Percentiles rank a stretch among this genome's conserved stretches.
Evolutionary conservation across 2,888 invertebrate species (phyloP).

Genomic region (Gonocerus acuteangulatus): DNA sequence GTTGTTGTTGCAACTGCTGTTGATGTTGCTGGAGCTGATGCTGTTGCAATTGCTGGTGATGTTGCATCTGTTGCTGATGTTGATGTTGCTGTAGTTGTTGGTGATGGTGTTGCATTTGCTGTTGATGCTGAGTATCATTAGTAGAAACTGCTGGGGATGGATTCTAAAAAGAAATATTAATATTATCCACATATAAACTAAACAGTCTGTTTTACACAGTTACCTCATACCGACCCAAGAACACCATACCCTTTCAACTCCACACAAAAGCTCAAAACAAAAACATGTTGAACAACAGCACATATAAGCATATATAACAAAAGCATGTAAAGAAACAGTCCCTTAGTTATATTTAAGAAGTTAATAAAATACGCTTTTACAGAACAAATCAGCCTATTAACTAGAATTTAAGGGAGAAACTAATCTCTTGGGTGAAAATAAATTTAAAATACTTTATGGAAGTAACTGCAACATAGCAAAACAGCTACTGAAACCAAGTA

Average conservation of each 20-base stretch:
- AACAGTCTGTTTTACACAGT: no score
- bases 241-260: not conserved
- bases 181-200: no score
- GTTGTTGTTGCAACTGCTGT: conserved; percentile 16
- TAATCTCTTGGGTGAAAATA: no score
- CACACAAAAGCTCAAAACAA: conserved; percentile 14
- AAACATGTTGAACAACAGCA: not conserved
- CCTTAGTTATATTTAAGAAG: not conserved
- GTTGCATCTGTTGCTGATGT: conserved; percentile 15
- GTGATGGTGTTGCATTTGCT: conserved; percentile 5
- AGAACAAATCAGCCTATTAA: no score
- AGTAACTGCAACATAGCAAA: no score
- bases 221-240: no score
- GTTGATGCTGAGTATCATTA: not conserved
- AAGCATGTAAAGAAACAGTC: conserved; percentile 2
- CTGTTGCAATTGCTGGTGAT: conserved; percentile 23
- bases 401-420: no score
- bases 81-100: conserved; percentile 22
- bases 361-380: not conserved
- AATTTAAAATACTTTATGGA: no score
- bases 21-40: conserved; percentile 6
- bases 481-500: no score
- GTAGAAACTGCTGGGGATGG: no score
- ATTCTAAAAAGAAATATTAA: no score
- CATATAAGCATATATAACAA: conserved; percentile 8